Conservation (phyloP, 2,113 vertebrate species). For the Rostratula benghalensis region DNA sequence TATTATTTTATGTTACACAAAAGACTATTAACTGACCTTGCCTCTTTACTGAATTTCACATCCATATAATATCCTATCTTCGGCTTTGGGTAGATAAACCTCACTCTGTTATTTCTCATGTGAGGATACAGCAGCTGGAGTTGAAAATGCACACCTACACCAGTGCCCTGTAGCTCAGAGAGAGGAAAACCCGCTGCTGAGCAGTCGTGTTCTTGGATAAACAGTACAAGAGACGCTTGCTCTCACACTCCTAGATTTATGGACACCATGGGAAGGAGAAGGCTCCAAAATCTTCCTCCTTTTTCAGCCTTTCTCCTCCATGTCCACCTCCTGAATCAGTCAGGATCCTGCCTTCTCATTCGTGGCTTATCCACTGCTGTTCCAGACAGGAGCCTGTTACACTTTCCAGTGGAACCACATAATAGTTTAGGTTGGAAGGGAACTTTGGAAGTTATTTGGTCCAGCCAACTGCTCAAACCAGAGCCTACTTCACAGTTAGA, state of each 20-base stretch:
- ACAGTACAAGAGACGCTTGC: not conserved
- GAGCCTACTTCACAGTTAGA: not conserved
- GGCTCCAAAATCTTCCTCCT: not conserved
- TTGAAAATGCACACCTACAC: not conserved
- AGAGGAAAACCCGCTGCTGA: not conserved
- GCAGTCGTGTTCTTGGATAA: not conserved
- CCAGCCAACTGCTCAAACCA: not conserved
- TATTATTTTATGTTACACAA: not conserved
- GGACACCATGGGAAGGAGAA: not conserved
- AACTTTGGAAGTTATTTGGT: not conserved
- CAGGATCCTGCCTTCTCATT: not conserved
- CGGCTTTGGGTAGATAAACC: not conserved
- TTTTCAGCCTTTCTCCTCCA: not conserved
- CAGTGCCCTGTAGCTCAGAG: not conserved
- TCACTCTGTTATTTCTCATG: not conserved
- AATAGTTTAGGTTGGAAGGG: not conserved
- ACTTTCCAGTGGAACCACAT: not conserved
- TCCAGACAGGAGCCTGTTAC: not conserved
- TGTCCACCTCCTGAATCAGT: not conserved
- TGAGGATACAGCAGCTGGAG: not conserved
- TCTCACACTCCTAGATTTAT: not conserved
- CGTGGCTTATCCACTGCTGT: not conserved
- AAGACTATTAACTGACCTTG: not conserved
- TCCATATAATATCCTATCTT: not conserved
- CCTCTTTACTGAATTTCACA: not conserved